Base-by-base conservation (phyloP, 2,113 vertebrate species). In the Lota lota region DNA sequence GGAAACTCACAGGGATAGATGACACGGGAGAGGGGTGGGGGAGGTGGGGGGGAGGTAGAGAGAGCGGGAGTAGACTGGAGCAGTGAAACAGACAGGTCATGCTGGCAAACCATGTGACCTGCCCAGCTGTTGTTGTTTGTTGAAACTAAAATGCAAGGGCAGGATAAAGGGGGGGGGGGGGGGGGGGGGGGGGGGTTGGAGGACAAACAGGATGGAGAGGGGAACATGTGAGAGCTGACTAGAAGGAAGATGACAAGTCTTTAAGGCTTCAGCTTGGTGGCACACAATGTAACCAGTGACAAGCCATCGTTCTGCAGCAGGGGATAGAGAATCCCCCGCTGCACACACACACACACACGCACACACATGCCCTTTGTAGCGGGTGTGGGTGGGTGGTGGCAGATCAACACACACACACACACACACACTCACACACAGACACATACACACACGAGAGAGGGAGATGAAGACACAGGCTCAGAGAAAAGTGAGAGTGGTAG, bases 111-210 rank as follows among this genome's bases (percentile, higher is more conserved):
- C 77, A 90, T 84, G 85, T 88, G 85, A 90, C 83, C 78, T 74
- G 62, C 40, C 85, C 87, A 90, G 88, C 88, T 90, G 87, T 90
- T 90, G 83, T 85, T 87, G 80, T 78, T 76, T 78, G 80, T 76
- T 81, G 79, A 17, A 16, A 18, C 12, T 16, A 61, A 64, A 17
- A 20, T 14, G 33, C n/a, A 47, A 47, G 33, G 20, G 36, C 40
- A 10, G 18, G 36, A 22, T 17, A 28, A 51, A n/a, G 4, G 36
- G 28, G 12, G 40, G 36, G 66, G 54, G 69, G 73, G 28, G 12
- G 40, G 36, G 66, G 54, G 69, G 73, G 69, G 62, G 61, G 72
- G 73, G 40, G 68, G 14, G 17, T 17, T 17, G 73, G 24, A 47
- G 60, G 59, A 54, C 66, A 66, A 18, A 64, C 21, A 6, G 61